These are phyloP conservation scores for Pelagia noctiluca DNA, from an alignment of 30 jellyfish, hydroid and myxozoan genomes.

Conservation along the genomic window DNA sequence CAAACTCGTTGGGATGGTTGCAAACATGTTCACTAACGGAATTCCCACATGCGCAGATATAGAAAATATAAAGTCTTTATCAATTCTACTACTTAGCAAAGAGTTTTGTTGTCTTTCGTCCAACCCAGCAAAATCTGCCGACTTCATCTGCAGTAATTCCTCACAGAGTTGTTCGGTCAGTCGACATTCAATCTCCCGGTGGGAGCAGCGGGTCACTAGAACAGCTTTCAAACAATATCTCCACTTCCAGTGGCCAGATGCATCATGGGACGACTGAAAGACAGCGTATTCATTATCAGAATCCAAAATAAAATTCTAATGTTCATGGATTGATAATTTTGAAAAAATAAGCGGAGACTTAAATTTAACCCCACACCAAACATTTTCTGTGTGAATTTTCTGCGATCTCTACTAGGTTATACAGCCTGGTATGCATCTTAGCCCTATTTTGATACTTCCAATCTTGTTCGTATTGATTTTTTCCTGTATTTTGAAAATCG, in stretches of 20 bases:
- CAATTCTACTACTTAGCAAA: not conserved
- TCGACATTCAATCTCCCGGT: not conserved
- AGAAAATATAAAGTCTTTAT: slow-evolving; percentile 35
- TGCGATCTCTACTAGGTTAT: too few species aligned
- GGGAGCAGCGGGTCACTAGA: not conserved
- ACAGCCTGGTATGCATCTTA: too few species aligned
- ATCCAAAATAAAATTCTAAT: too few species aligned
- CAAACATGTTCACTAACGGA: slow-evolving; percentile 22
- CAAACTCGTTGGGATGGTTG: slow-evolving; percentile 28
- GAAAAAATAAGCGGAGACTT: too few species aligned
- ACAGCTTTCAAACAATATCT: slow-evolving; percentile 2
- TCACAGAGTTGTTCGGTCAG: slow-evolving; percentile 44
- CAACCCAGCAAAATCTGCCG: slow-evolving; percentile 10
- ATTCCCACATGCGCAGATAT: not conserved
- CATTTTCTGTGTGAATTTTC: too few species aligned
- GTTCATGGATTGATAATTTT: too few species aligned
- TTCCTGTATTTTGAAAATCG: too few species aligned
- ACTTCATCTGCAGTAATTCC: slow-evolving; percentile 31
- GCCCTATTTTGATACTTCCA: too few species aligned
- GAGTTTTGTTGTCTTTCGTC: not conserved
- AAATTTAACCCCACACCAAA: too few species aligned
- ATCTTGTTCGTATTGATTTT: too few species aligned
- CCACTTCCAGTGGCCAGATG: slow-evolving; percentile 50
- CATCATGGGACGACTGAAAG: slow-evolving; percentile 1
- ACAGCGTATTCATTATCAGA: too few species aligned